Conservation (phyloP, 2,797 vertebrate genomes). For the Pangasius macronema region DNA sequence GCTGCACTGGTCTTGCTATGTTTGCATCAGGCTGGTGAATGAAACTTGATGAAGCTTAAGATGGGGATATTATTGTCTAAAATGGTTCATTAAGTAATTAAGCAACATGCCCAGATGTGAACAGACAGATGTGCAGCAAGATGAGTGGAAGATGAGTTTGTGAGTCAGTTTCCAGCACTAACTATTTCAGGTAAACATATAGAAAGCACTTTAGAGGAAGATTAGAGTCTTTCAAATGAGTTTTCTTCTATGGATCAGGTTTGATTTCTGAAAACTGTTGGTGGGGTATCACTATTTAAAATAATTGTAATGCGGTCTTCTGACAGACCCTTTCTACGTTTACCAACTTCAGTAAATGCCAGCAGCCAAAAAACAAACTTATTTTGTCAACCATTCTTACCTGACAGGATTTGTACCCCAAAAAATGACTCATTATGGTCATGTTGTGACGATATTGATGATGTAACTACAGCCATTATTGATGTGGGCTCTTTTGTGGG, state of each 20-base stretch:
- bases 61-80: background rate
- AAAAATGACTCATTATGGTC: background rate
- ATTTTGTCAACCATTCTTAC: background rate
- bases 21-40: background rate
- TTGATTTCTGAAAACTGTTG: background rate
- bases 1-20: background rate
- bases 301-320: background rate
- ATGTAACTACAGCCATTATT: constrained; percentile 1
- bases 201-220: background rate
- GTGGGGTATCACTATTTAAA: background rate
- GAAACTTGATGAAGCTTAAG: background rate
- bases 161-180: background rate
- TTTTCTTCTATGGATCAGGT: background rate
- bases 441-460: constrained; percentile 11
- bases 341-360: background rate
- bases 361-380: background rate
- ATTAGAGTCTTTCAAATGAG: constrained; percentile 16
- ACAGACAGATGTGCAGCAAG: background rate
- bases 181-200: background rate
- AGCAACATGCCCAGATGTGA: constrained; percentile 7
- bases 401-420: background rate
- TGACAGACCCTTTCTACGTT: background rate
- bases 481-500: constrained; percentile 9
- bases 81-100: constrained; percentile 8
- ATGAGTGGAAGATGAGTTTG: constrained; percentile 9